Evolutionary conservation across 1,140 invertebrate genomes (phyloP), one percentile per base, ranked within the genome.

Genomic region (Papilio machaon): DNA sequence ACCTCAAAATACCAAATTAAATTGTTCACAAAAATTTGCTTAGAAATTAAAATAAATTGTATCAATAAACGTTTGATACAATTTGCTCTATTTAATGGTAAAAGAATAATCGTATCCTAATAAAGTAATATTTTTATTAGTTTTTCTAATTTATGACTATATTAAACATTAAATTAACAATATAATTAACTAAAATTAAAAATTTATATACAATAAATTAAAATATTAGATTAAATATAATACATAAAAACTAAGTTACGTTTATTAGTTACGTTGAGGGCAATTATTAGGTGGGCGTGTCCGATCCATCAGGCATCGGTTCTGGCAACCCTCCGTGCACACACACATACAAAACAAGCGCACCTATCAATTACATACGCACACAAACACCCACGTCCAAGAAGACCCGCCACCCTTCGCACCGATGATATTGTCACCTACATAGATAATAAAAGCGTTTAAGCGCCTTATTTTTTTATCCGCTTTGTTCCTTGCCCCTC

Each of bases 391-490:
- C 82, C 67, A 74, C 80, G 86, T 88, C 87, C 23, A 76, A 76
- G 74, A 54, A 76, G 43, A 88, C 86, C 87, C 86, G 85, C 81
- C 85, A 90, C 91, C 90, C 91, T 83, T 87, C 85, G 82, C 83
- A 87, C 60, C 60, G 75, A 80, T 85, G 83, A 88, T 90, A 91
- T 87, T 87, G 86, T 89, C 83, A 84, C 86, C 83, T 84, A 83
- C 84, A 87, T 85, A 91, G 86, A 93, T 90, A 93, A 92, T 92
- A 87, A 85, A 85, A 85, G 81, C 87, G 84, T 70, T 70, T 93
- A 94, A 94, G 91, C 92, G 91, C 89, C 92, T 94, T 94, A 94
- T 85, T 90, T 94, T 92, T 94, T 93, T 91, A 87, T 91, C 85
- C 90, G 82, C 88, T 89, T 91, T 91, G 87, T 88, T 74, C 88